Percentiles rank a stretch among this genome's conserved stretches.
These are phyloP conservation scores for Chaetophractus vellerosus DNA, from an alignment of 2,797 vertebrate species.

Conservation along the genomic window DNA sequence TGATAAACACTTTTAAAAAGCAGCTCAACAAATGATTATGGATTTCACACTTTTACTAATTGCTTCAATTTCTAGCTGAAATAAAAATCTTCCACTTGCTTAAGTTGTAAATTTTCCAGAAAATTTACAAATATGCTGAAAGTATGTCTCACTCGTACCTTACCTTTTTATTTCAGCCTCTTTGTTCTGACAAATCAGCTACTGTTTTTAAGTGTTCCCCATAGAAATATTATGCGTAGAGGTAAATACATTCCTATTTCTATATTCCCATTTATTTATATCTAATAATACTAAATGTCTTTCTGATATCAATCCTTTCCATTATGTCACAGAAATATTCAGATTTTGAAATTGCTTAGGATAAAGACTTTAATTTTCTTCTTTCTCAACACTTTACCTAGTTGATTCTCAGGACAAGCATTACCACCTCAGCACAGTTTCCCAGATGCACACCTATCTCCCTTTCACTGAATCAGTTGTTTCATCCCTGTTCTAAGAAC, in stretches of 20 bases:
- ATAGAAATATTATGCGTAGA: neutral
- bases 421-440: neutral
- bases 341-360: neutral
- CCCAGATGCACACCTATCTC: neutral
- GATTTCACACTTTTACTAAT: slow-evolving; percentile 87
- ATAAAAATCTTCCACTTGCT: slow-evolving; percentile 79
- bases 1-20: slow-evolving; percentile 87
- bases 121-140: slow-evolving; percentile 69
- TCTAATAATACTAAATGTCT: neutral
- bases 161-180: neutral
- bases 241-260: neutral
- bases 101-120: slow-evolving; percentile 60
- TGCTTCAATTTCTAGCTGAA: slow-evolving; percentile 85
- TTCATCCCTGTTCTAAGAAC: neutral
- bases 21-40: slow-evolving; percentile 87
- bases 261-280: neutral
- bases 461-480: neutral
- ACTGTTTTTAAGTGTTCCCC: neutral
- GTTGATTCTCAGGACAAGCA: neutral
- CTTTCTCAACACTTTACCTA: neutral
- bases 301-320: neutral
- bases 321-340: slow-evolving; percentile 44
- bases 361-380: slow-evolving; percentile 37
- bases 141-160: slow-evolving; percentile 1
- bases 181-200: neutral